Conservation (phyloP, 2,113 vertebrate genomes). For the Diphyllodes magnificus region DNA sequence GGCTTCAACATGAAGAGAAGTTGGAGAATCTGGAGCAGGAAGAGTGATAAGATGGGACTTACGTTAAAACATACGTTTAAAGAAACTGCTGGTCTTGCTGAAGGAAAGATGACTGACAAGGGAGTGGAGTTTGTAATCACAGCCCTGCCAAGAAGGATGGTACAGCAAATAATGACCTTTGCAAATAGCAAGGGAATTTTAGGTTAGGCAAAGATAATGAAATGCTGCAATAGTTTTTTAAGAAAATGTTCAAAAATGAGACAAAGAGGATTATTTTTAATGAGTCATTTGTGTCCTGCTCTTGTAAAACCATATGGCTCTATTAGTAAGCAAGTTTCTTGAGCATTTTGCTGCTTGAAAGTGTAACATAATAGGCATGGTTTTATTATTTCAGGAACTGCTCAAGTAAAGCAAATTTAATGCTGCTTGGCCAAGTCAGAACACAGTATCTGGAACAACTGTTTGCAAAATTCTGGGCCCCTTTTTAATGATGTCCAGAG, state of each 20-base stretch:
- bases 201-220: background rate
- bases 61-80: background rate
- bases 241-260: background rate
- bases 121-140: background rate
- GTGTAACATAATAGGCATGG: background rate
- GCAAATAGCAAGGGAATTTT: background rate
- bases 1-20: background rate
- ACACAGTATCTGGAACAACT: fast-evolving
- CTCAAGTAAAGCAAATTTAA: background rate
- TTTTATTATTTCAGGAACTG: background rate
- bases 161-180: background rate
- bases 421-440: background rate
- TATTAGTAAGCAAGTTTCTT: background rate
- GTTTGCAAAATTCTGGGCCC: background rate
- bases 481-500: background rate
- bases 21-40: background rate
- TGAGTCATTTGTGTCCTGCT: background rate
- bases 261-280: background rate
- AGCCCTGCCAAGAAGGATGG: background rate
- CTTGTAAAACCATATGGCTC: background rate
- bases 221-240: background rate
- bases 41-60: background rate
- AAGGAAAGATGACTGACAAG: background rate
- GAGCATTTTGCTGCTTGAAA: background rate
- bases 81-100: background rate